phyloP scores from a whole-genome alignment of 1,140 invertebrate genomes.

The Plutomurus gul region DNA sequence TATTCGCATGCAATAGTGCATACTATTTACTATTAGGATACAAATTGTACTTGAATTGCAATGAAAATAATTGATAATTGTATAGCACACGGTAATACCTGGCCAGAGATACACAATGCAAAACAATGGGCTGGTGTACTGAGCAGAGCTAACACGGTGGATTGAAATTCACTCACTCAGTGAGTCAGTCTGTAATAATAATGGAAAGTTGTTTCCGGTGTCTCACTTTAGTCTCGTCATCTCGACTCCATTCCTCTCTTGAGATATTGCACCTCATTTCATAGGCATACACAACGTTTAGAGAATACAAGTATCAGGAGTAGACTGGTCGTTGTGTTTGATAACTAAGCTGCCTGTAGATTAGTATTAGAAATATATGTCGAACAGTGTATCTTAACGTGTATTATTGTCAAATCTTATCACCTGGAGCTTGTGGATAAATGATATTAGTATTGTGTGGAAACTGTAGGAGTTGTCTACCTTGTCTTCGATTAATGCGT shows the following conservation, averaged over 20 bases:
- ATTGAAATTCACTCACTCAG: background rate
- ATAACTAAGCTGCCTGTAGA: too few relatives aligned
- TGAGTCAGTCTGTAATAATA: background rate
- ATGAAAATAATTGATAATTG: too few relatives aligned
- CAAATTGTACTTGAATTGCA: too few relatives aligned
- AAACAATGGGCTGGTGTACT: background rate
- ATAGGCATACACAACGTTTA: too few relatives aligned
- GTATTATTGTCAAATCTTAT: background rate
- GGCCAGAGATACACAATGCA: too few relatives aligned
- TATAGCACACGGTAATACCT: too few relatives aligned
- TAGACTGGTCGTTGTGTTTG: background rate
- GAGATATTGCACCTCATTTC: background rate
- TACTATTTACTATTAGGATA: too few relatives aligned
- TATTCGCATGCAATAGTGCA: too few relatives aligned
- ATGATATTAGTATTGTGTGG: background rate
- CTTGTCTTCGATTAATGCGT: background rate
- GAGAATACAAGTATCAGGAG: too few relatives aligned
- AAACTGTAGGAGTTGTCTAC: background rate
- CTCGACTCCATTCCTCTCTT: background rate
- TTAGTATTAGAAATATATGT: too few relatives aligned
- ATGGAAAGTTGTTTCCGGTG: constrained; percentile 17
- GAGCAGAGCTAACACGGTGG: background rate
- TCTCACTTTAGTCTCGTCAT: constrained; percentile 15
- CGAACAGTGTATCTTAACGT: too few relatives aligned
- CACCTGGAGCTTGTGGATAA: background rate